phyloP scores from a whole-genome alignment of 1,140 invertebrate genomes.

The Drosophila orosa region DNA sequence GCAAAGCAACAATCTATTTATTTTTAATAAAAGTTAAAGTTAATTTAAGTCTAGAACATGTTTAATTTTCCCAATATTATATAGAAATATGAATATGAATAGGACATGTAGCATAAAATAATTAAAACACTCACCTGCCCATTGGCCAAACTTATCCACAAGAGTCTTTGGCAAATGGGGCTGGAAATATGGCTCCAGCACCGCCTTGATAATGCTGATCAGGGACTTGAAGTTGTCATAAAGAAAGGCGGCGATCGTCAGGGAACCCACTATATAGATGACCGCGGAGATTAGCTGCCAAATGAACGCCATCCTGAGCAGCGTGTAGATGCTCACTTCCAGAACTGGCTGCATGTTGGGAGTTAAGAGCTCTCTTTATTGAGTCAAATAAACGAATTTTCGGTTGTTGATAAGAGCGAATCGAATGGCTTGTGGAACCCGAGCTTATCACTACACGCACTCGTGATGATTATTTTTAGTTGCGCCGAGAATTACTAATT shows the following conservation, averaged over 20 bases:
- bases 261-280: conserved; percentile 83
- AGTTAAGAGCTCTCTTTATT: conserved; percentile 39
- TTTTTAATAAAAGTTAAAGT: neutral
- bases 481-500: conserved; percentile 1
- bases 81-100: neutral
- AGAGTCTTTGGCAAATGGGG: conserved; percentile 85
- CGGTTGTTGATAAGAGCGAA: conserved; percentile 12
- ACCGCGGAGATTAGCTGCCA: conserved; percentile 64
- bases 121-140: conserved; percentile 85
- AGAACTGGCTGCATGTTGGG: conserved; percentile 57
- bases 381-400: conserved; percentile 13
- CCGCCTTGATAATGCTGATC: conserved; percentile 84
- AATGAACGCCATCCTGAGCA: conserved; percentile 74
- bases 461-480: conserved; percentile 20
- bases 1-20: neutral
- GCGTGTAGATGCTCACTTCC: conserved; percentile 69
- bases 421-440: conserved; percentile 20
- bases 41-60: too few relatives aligned
- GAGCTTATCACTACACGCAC: conserved; percentile 34
- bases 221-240: conserved; percentile 85
- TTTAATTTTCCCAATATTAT: neutral
- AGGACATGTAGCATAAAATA: neutral
- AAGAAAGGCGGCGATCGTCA: conserved; percentile 82
- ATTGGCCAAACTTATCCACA: conserved; percentile 86
- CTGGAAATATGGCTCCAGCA: conserved; percentile 86